Evolutionary conservation across 35 echinoderm and acorn worm species (phyloP), one percentile per base, ranked within the genome.

Genomic region (Chiridota heheva): DNA sequence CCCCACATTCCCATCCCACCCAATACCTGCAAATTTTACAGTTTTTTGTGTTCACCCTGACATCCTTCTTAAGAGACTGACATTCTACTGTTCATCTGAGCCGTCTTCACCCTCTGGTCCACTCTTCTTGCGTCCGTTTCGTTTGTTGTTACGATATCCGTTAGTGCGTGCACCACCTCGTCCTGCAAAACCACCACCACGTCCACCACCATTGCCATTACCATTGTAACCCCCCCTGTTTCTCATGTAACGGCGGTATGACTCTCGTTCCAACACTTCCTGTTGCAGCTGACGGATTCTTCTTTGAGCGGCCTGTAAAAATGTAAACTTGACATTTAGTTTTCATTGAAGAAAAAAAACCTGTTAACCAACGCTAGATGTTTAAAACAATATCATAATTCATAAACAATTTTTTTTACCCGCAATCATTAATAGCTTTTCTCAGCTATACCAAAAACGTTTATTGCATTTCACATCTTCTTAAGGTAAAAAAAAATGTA

Each of bases 191-290:
- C 70, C 70, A 15, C 70, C 42, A 48, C 70, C 43, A 30, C 70
- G 26, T 28, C 70, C 70, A 2, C 74, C 30, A 17, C 28, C 46
- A 20, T 51, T 51, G 34, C 72, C 24, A 15, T 57, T 57, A 33
- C 34, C 42, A 15, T 58, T 49, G 37, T 78, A 78, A 37, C 75
- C 75, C 35, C 75, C 31, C 75, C 27, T 26, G 28, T 78, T 78
- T 26, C 75, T 49, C 16, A 40, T 34, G 75, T 78, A 78, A 43
- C 31, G 58, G 18, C 62, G 75, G 48, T 59, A 59, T 4, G 49
- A 24, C 53, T 78, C 51, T 61, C 75, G 58, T 42, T 78, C 75
- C 75, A 78, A 60, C 18, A 78, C 56, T 5, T 78, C 75, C 15
- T 78, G 34, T 49, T 58, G 75, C 0, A 78, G 75, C 55, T 78